A percentile compares a stretch with the other conserved stretches of the same genome.
Evolutionary conservation across 2,797 vertebrate species (phyloP).

Genomic region (Bradypodion pumilum): DNA sequence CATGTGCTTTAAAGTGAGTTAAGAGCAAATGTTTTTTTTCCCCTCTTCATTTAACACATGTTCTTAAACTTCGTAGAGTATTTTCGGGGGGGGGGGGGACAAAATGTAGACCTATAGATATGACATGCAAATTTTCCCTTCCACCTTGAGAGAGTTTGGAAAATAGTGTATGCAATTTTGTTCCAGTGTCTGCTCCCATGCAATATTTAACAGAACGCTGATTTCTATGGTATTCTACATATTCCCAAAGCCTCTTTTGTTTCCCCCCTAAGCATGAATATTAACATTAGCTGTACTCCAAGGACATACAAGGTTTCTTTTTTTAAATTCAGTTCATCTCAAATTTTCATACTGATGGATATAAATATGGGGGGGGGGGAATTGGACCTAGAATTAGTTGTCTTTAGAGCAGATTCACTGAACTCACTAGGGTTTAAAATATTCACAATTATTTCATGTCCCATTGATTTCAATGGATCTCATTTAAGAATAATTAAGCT

Average conservation of each 20-base stretch:
- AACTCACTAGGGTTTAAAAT: not conserved
- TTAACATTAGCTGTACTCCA: not conserved
- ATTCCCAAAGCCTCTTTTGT: not conserved
- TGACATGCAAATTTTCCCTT: slow-evolving; percentile 6
- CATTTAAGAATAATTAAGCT: too few relatives aligned
- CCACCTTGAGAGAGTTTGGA: slow-evolving; percentile 21
- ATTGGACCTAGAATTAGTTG: not conserved
- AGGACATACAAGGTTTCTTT: not conserved
- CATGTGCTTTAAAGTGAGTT: slow-evolving; percentile 17
- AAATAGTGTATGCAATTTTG: slow-evolving; percentile 8
- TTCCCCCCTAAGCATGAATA: not conserved
- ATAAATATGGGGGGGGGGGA: slow-evolving; percentile 1
- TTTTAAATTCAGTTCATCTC: not conserved
- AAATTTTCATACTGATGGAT: slow-evolving; percentile 9
- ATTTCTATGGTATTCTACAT: not conserved
- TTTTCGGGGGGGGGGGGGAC: slow-evolving; percentile 14
- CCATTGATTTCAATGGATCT: too few relatives aligned
- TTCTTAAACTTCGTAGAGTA: slow-evolving; percentile 27
- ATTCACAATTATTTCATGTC: too few relatives aligned
- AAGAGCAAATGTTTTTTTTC: not conserved
- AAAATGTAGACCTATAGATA: slow-evolving; percentile 31
- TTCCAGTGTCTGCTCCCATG: not conserved
- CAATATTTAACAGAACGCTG: slow-evolving; percentile 21
- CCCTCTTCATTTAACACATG: slow-evolving; percentile 34
- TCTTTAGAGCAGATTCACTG: too few relatives aligned